Base-by-base conservation (phyloP, 2,113 vertebrate genomes). In the Dicrurus megarhynchus region DNA sequence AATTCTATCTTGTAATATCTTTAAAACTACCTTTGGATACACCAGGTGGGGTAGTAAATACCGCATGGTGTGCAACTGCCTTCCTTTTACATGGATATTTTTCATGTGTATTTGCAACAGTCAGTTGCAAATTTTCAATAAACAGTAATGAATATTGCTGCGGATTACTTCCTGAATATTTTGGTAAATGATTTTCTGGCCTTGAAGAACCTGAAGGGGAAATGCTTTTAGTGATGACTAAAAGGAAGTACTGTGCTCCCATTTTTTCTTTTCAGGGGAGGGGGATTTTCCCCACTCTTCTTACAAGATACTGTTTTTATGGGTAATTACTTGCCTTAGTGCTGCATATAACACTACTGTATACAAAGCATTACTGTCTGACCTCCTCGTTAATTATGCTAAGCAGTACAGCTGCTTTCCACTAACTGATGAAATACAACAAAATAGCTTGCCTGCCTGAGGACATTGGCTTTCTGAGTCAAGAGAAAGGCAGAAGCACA, bases 311-410 rank as follows among this genome's bases (percentile, higher is more conserved):
- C 35, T 49, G 27, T 18, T 90, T 96, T 95, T 89, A 92, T 87
- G 73, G 64, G 73, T 79, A 78, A 90, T 90, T 93, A 84, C 74
- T 92, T 87, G 76, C 73, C 56, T 64, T 87, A 68, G 68, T 74
- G 64, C 75, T 74, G 60, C 86, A 21, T 86, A 56, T 87, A 94
- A 49, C 76, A 49, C 44, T 86, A 26, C 5, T 68, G 60, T 78
- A 87, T 78, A 93, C 93, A 90, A 95, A 95, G 77, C 80, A 87
- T 89, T 91, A 87, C 89, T 87, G 93, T 87, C 82, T 95, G 93
- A 93, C 85, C 83, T 84, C 92, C 93, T 96, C 1, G 4, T 93
- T 95, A 93, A 93, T 93, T 96, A 95, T 93, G 88, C 90, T 96
- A 90, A 96, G 73, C 69, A 61, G 69, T 81, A 93, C 88, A 95